phyloP scores from a whole-genome alignment of 2,888 invertebrate genomes.

The Autographa gamma region DNA sequence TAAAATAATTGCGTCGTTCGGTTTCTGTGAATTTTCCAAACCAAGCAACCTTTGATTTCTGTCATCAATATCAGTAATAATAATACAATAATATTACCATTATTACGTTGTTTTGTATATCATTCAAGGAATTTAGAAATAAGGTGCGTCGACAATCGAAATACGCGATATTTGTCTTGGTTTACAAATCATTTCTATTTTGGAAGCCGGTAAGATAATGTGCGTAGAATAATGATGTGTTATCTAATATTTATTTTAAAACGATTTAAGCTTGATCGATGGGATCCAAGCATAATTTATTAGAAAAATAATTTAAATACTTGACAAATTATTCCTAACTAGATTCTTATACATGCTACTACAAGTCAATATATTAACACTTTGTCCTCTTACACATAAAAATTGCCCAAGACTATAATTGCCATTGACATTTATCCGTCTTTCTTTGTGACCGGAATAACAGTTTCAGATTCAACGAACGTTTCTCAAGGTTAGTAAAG shows the following conservation, averaged over 20 bases:
- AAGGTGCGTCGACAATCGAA: conserved; percentile 1
- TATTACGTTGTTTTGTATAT: conserved; percentile 25
- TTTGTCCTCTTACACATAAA: background rate
- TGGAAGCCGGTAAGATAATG: background rate
- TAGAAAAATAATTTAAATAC: background rate
- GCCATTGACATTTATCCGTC: background rate
- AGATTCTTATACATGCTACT: background rate
- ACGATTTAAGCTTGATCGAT: background rate
- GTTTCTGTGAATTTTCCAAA: conserved; percentile 51
- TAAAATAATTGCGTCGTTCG: conserved; percentile 33
- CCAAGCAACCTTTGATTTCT: conserved; percentile 22
- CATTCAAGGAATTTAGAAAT: conserved; percentile 23
- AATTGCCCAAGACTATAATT: background rate
- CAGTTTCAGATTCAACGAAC: background rate
- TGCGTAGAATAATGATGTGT: background rate
- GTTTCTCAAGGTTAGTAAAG: background rate
- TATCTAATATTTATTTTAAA: background rate
- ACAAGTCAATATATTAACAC: background rate
- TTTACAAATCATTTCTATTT: background rate
- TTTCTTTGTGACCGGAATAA: background rate
- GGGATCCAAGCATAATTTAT: background rate
- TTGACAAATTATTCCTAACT: background rate
- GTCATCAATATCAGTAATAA: conserved; percentile 32
- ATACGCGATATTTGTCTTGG: background rate
- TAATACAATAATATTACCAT: conserved; percentile 24